Evolutionary conservation across 2,113 vertebrate genomes (phyloP).

Genomic region (Romanogobio albipinnatus): DNA sequence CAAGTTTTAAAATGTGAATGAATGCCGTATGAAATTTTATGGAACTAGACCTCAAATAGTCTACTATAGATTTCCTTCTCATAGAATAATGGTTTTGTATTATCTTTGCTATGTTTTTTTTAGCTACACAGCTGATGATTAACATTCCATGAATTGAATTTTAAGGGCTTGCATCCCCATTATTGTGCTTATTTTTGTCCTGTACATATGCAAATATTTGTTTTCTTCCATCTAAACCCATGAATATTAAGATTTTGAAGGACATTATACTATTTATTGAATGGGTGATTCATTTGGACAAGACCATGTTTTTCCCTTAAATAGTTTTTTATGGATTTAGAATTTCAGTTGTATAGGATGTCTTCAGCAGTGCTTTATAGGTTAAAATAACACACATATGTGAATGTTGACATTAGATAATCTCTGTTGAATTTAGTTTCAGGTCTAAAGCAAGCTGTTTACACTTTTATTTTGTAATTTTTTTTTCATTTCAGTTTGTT

Average conservation of each 20-base stretch:
- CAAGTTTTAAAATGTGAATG: slow-evolving; percentile 22
- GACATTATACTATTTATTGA: slow-evolving; percentile 11
- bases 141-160: slow-evolving; percentile 10
- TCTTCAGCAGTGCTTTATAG: neutral
- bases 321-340: neutral
- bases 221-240: neutral
- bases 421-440: neutral
- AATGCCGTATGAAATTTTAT: neutral
- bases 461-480: neutral
- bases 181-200: neutral
- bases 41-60: neutral
- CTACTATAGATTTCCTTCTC: neutral
- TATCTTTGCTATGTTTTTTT: neutral
- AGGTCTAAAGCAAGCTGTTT: neutral
- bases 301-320: neutral
- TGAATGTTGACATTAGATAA: neutral
- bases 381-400: neutral
- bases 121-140: slow-evolving; percentile 2
- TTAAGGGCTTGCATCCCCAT: neutral
- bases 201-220: slow-evolving; percentile 16
- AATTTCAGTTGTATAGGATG: neutral
- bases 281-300: neutral
- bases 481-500: neutral
- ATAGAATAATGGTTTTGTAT: neutral
- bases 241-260: neutral